These are phyloP conservation scores for Nebria brevicollis DNA, from an alignment of 2,888 invertebrate genomes.

Conservation along the genomic window DNA sequence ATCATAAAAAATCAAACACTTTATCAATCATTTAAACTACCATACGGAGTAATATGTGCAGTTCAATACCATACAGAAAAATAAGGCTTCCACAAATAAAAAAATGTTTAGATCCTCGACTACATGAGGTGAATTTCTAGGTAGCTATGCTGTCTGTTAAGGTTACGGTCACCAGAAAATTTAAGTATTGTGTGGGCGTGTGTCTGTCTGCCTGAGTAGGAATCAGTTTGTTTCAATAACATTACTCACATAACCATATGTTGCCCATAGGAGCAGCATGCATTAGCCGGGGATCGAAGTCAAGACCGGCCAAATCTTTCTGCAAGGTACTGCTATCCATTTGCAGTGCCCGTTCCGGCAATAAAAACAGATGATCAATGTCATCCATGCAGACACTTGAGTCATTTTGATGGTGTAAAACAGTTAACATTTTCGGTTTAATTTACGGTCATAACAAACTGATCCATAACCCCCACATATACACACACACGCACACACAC, in stretches of 20 bases:
- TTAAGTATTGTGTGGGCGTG: background rate
- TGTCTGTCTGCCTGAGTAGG: background rate
- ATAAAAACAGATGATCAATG: constrained; percentile 67
- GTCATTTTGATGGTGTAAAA: constrained; percentile 50
- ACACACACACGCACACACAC: constrained; percentile 18
- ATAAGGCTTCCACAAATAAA: too few species aligned
- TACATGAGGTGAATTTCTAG: too few species aligned
- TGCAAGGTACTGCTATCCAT: constrained; percentile 67
- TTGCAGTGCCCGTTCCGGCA: constrained; percentile 66
- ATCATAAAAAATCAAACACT: too few species aligned
- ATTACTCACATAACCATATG: constrained; percentile 69
- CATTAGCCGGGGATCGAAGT: constrained; percentile 66
- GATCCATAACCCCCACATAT: constrained; percentile 15
- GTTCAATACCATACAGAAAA: too few species aligned
- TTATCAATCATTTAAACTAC: too few species aligned
- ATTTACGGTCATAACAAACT: constrained; percentile 9
- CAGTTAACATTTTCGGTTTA: constrained; percentile 50
- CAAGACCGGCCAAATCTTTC: constrained; percentile 67
- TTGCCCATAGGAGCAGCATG: constrained; percentile 68
- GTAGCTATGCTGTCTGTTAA: background rate
- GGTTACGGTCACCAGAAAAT: background rate
- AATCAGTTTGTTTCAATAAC: background rate
- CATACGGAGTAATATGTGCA: too few species aligned
- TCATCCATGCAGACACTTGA: constrained; percentile 64
- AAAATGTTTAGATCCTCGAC: too few species aligned